These are phyloP conservation scores for Martes flavigula DNA, from an alignment of 2,797 vertebrate genomes.

Conservation along the genomic window DNA sequence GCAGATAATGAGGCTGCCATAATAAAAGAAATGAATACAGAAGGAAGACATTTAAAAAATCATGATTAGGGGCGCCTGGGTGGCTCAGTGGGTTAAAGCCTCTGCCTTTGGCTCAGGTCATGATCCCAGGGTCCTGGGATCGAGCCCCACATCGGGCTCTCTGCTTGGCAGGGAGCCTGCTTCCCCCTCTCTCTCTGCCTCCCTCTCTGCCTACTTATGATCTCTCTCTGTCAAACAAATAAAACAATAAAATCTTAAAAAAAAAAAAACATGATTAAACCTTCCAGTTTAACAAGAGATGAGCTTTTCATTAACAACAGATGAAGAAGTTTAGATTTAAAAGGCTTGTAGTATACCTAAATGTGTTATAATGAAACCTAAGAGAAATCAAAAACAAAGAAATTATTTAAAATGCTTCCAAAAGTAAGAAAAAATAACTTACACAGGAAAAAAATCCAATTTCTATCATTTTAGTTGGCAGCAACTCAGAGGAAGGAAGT, in stretches of 20 bases:
- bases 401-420: conserved; percentile 7
- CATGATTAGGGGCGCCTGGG: too few species aligned
- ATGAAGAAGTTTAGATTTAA: background rate
- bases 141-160: too few species aligned
- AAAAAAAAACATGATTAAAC: background rate
- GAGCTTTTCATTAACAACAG: background rate
- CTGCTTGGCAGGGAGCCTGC: too few species aligned
- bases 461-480: background rate
- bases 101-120: too few species aligned
- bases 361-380: background rate
- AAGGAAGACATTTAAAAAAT: background rate
- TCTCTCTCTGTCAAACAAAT: too few species aligned
- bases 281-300: background rate
- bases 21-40: background rate
- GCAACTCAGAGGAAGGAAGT: background rate
- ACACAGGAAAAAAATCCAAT: background rate
- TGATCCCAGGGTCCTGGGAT: too few species aligned
- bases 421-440: background rate
- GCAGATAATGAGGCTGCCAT: background rate
- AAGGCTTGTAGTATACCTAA: background rate
- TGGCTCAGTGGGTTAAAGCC: too few species aligned
- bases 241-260: too few species aligned
- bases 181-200: too few species aligned
- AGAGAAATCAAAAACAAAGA: background rate
- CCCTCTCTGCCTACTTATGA: too few species aligned